Evolutionary conservation across 2,113 vertebrate genomes (phyloP).

Genomic region (Paramisgurnus dabryanus): DNA sequence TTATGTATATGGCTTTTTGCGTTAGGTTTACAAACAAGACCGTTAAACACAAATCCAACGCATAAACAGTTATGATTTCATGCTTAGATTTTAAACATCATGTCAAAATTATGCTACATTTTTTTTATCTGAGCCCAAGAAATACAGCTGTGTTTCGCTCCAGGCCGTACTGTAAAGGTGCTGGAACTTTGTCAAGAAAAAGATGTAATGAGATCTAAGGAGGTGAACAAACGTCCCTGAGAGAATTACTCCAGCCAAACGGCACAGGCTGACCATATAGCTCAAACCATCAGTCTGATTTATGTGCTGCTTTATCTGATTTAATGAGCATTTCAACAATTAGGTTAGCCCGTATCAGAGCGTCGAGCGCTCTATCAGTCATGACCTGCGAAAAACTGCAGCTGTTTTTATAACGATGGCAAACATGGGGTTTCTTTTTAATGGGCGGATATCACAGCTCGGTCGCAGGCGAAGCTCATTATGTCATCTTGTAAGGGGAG

Average conservation of each 20-base stretch:
- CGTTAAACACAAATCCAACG: slow-evolving; percentile 46
- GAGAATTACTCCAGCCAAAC: slow-evolving; percentile 61
- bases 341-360: slow-evolving; percentile 68
- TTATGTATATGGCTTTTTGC: slow-evolving; percentile 6
- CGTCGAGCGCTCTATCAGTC: slow-evolving; percentile 59
- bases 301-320: slow-evolving; percentile 74
- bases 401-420: slow-evolving; percentile 66
- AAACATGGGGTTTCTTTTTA: slow-evolving; percentile 63
- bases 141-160: slow-evolving; percentile 57
- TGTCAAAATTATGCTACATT: slow-evolving; percentile 48
- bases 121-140: slow-evolving; percentile 59
- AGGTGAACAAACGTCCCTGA: slow-evolving; percentile 58
- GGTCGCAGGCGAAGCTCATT: slow-evolving; percentile 61
- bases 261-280: slow-evolving; percentile 60
- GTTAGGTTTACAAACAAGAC: slow-evolving; percentile 40
- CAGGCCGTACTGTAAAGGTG: slow-evolving; percentile 52
- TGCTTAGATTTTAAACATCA: slow-evolving; percentile 44
- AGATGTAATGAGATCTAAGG: slow-evolving; percentile 73
- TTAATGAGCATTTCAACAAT: slow-evolving; percentile 75
- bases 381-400: slow-evolving; percentile 64
- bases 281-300: slow-evolving; percentile 71
- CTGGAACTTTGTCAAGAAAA: slow-evolving; percentile 67
- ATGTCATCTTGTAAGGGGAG: slow-evolving; percentile 55
- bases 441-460: slow-evolving; percentile 67
- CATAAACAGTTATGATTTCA: slow-evolving; percentile 44